These are phyloP conservation scores for Centruroides sculpturatus DNA, from an alignment of 1,140 invertebrate species.

Conservation along the genomic window DNA sequence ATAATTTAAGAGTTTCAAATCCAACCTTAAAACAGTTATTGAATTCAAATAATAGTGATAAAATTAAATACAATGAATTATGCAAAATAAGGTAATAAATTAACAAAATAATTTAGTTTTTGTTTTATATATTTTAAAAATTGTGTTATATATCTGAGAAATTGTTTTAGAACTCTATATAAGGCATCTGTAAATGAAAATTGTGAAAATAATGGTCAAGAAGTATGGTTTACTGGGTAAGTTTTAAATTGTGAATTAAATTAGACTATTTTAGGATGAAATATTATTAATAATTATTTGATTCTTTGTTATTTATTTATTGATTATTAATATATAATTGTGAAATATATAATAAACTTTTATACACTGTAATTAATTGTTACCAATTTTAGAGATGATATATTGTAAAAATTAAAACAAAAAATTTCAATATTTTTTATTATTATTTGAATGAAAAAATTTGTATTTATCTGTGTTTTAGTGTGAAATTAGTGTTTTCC, in stretches of 20 bases:
- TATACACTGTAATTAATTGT: too few species aligned
- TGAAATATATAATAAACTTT: too few species aligned
- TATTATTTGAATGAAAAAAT: too few species aligned
- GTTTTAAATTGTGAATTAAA: not conserved
- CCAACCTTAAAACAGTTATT: conserved; percentile 12
- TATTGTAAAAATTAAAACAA: too few species aligned
- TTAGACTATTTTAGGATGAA: not conserved
- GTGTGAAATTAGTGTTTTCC: too few species aligned
- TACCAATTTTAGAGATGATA: too few species aligned
- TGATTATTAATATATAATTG: too few species aligned
- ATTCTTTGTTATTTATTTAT: too few species aligned
- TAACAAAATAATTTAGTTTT: not conserved
- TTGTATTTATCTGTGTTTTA: too few species aligned
- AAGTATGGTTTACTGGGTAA: not conserved
- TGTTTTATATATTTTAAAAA: not conserved
- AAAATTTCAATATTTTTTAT: too few species aligned
- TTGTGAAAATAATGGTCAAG: not conserved
- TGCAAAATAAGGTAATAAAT: conserved; percentile 13
- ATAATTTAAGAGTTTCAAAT: conserved; percentile 11
- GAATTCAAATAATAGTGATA: conserved; percentile 10
- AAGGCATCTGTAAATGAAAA: not conserved
- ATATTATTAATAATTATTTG: too few species aligned
- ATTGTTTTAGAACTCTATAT: not conserved
- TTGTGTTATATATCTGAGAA: not conserved
- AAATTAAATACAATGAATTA: conserved; percentile 11